A percentile compares a stretch with the other conserved stretches of the same genome.
Evolutionary conservation across 2,888 invertebrate species (phyloP).

Genomic region (Hydroisotoma schaefferi): DNA sequence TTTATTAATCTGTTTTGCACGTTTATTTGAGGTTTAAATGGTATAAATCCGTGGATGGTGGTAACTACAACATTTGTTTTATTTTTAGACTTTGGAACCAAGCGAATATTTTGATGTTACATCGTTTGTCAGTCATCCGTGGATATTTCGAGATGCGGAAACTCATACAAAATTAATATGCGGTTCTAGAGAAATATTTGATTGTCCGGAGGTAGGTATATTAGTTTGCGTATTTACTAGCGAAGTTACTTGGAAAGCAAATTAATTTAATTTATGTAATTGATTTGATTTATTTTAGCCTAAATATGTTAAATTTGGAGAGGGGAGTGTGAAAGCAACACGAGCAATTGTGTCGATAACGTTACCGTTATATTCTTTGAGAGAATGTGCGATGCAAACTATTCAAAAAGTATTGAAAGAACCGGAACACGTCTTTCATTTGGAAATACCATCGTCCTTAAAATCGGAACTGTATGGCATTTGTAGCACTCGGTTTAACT

Average conservation of each 20-base stretch:
- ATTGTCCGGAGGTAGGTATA: constrained; percentile 43
- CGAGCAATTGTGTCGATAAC: constrained; percentile 57
- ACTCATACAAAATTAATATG: constrained; percentile 66
- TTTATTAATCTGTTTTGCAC: too few relatives aligned
- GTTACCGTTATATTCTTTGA: constrained; percentile 57
- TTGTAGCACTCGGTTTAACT: not conserved
- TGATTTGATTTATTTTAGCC: constrained; percentile 29
- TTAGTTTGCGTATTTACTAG: too few relatives aligned
- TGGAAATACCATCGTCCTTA: constrained; percentile 55
- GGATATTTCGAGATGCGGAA: constrained; percentile 71
- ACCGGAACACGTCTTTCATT: constrained; percentile 51
- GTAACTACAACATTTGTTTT: not conserved
- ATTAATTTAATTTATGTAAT: too few relatives aligned
- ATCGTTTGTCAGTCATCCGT: constrained; percentile 76
- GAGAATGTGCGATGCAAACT: constrained; percentile 55
- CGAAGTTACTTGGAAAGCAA: too few relatives aligned
- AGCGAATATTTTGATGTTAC: constrained; percentile 62
- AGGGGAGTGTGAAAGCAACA: constrained; percentile 32
- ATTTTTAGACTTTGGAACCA: constrained; percentile 50
- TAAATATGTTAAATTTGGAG: constrained; percentile 29
- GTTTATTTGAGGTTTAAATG: not conserved
- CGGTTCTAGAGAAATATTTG: constrained; percentile 51
- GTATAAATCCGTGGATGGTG: too few relatives aligned
- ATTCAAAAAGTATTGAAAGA: constrained; percentile 53
- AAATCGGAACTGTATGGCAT: constrained; percentile 37